Evolutionary conservation across 2,797 vertebrate genomes (phyloP).

Genomic region (Crocodylus rhombifer): DNA sequence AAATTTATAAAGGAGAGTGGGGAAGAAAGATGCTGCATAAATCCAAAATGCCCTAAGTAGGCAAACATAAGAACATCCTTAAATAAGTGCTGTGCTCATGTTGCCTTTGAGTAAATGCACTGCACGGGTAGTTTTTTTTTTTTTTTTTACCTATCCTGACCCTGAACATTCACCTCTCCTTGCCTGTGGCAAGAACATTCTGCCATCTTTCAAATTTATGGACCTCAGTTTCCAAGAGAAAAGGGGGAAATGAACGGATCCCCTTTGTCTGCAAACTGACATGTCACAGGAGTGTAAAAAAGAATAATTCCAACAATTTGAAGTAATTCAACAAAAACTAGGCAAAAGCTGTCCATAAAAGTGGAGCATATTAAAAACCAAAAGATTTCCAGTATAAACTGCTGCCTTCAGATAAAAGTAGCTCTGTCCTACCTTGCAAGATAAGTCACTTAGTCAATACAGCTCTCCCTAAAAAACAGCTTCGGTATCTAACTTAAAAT

Average conservation of each 20-base stretch:
- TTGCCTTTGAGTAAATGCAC: neutral
- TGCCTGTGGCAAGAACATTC: neutral
- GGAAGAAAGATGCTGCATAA: neutral
- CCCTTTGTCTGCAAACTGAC: neutral
- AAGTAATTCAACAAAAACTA: too few species aligned
- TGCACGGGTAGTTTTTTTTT: neutral
- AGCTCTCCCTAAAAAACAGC: neutral
- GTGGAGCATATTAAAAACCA: neutral
- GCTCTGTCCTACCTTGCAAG: too few species aligned
- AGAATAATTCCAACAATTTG: fast-evolving
- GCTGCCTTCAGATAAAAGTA: neutral
- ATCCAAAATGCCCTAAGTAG: neutral
- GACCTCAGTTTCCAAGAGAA: neutral
- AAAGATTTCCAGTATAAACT: neutral
- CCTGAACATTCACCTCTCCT: neutral
- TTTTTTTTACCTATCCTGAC: neutral
- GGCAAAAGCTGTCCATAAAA: neutral
- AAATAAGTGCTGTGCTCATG: neutral
- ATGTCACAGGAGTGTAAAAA: fast-evolving
- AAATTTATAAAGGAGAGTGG: neutral
- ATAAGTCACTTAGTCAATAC: neutral
- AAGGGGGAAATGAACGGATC: neutral
- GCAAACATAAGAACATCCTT: neutral
- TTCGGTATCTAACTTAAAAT: neutral
- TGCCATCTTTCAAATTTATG: neutral